Base-by-base conservation (phyloP, 2,888 invertebrate genomes). In the Endotricha flammealis region DNA sequence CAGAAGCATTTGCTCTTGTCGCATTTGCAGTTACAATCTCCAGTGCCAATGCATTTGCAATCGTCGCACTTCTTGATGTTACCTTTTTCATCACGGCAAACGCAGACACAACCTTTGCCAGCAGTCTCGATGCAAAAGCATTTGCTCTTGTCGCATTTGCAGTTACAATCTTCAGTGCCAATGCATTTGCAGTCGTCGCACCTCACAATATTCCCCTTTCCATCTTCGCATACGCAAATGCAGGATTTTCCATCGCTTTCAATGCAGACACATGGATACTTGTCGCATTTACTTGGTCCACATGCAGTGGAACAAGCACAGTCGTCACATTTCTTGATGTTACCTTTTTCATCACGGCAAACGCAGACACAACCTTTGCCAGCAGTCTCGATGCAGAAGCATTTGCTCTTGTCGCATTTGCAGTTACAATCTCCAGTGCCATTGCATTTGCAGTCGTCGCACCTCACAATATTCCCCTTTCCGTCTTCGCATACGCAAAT, bases 1-100 rank as follows among this genome's bases (percentile, higher is more conserved):
- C 71, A 76, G 36, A 59, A 40, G 40, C 76, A 75, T 14, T 57
- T 54, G 0, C 39, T 33, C 27, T 47, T 46, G 28, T 53, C 52
- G 29, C 61, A 61, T 36, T 55, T 56, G 32, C 47, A 49, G 27
- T 38, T 22, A 22, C 45, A 47, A 3, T 33, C 36, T 6, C 36
- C 32, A 20, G 35, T 28, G n/a, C 39, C 24, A 7, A 12, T 27
- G 17, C 64, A 65, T 14, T 53, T 53, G 36, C 63, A 62, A 17
- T 60, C 54, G 10, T 52, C 41, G 27, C 65, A 65, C 7, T 41
- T 31, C 0, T 42, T 38, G 7, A 61, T 47, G 1, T 50, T 47
- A 0, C 56, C 58, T 3, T 44, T 42, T 10, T 47, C 45, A 34
- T 59, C 57, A 3, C 46, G 14, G 12, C 55, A 49, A 1, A 60